Percentiles rank a stretch among this genome's conserved stretches.
phyloP scores from a whole-genome alignment of 2,888 invertebrate genomes.

The Cotesia congregata region DNA sequence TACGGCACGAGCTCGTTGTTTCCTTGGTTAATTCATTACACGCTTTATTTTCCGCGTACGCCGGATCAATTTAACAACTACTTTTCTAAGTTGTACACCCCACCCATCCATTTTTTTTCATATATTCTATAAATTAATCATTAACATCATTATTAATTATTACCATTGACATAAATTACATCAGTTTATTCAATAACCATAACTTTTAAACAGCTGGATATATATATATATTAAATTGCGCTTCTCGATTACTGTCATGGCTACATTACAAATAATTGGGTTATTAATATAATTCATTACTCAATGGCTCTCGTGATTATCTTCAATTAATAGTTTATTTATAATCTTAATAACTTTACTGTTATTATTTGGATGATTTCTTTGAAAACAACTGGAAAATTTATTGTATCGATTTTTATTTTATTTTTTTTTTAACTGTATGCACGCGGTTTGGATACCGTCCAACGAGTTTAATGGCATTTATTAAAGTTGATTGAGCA shows the following conservation, averaged over 20 bases:
- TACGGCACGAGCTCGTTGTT: neutral
- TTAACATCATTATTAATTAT: too few species aligned
- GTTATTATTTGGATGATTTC: neutral
- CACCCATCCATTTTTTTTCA: too few species aligned
- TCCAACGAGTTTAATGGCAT: neutral
- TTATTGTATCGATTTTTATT: neutral
- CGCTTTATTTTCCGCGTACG: constrained; percentile 12
- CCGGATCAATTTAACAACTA: neutral
- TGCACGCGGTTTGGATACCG: neutral
- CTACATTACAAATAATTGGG: too few species aligned
- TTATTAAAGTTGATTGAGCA: neutral
- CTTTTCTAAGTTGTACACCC: neutral
- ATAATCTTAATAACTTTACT: neutral
- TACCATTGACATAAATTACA: too few species aligned
- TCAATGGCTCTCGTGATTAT: neutral
- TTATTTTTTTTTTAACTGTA: neutral
- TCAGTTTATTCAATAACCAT: too few species aligned
- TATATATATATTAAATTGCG: too few species aligned
- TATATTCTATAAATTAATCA: too few species aligned
- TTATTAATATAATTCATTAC: too few species aligned
- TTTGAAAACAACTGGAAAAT: neutral
- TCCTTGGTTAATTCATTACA: constrained; percentile 29
- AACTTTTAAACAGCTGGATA: too few species aligned
- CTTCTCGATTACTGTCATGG: too few species aligned
- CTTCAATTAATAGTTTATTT: neutral